A percentile compares a stretch with the other conserved stretches of the same genome.
Evolutionary conservation across 2,797 vertebrate genomes (phyloP).

Genomic region (Phaenicophaeus curvirostris): DNA sequence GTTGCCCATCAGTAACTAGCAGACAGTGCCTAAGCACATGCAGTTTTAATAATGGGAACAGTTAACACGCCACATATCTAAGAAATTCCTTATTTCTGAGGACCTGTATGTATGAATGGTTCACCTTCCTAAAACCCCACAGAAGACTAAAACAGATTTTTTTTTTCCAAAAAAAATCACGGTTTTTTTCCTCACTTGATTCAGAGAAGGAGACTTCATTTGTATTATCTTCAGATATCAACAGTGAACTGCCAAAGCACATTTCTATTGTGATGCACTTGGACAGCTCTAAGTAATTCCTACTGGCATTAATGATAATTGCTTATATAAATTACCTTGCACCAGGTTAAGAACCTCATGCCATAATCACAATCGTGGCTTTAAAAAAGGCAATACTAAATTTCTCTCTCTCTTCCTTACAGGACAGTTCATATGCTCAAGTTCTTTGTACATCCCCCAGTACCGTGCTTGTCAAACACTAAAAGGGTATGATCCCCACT

Average conservation of each 20-base stretch:
- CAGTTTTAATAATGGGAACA: background rate
- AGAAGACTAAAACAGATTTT: background rate
- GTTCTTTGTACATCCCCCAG: background rate
- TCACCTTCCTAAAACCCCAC: background rate
- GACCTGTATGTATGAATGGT: background rate
- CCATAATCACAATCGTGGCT: background rate
- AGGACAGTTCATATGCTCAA: background rate
- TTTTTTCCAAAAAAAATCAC: background rate
- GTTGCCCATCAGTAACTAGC: background rate
- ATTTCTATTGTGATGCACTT: slow-evolving; percentile 45
- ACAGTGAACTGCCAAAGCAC: slow-evolving; percentile 36
- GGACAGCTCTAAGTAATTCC: slow-evolving; percentile 37
- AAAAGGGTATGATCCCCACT: background rate
- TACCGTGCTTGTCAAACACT: background rate
- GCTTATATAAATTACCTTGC: slow-evolving; percentile 32
- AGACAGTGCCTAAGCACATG: background rate
- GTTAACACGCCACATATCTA: background rate
- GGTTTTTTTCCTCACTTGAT: background rate
- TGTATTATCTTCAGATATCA: slow-evolving; percentile 43
- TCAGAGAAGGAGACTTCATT: background rate
- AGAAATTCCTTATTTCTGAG: background rate
- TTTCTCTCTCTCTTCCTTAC: background rate
- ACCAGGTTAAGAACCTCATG: slow-evolving; percentile 16
- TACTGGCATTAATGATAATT: slow-evolving; percentile 40
- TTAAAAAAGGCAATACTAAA: background rate